Base-by-base conservation (phyloP, 2,888 invertebrate species). In the Eulithis testata region DNA sequence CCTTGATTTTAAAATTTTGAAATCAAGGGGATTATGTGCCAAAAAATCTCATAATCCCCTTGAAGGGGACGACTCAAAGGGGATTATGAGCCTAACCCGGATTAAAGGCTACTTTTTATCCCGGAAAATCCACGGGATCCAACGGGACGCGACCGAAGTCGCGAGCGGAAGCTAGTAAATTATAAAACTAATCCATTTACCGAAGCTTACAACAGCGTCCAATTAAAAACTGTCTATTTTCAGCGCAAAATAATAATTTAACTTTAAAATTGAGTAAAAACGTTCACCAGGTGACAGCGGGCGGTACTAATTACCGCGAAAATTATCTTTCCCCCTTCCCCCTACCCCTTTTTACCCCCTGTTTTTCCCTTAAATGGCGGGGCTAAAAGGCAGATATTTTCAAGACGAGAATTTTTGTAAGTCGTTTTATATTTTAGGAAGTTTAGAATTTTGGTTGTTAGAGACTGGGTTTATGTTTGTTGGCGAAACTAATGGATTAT, bases 271-370 rank as follows among this genome's bases (percentile, higher is more conserved):
- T 63, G 54, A 66, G 59, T 60, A 64, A 55, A 58, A 64, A 64
- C 62, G 56, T 52, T 27, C 60, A 12, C 53, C 76, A 74, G 76
- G 74, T 76, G 75, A 73, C 73, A 71, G 66, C 43, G 72, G 60
- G 61, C 47, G 54, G 69, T 68, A 71, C 73, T 77, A 77, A 77
- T 76, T 77, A 77, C 74, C 71, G 71, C 68, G 73, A 73, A 75
- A 77, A 77, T 76, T 76, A 74, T 64, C 40, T 37, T 14, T 12
- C 71, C 63, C 55, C 60, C 45, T 56, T 11, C 59, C 62, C 64
- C 56, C 50, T 53, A 11, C 9, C 54, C 57, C 53, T 50, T 56
- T 14, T 11, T 8, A 7, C 47, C 12, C 12, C 49, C 49, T 27
- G 31, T 12, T 11, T 12, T 27, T 49, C 60, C 65, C 12, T 1